Percentiles rank a stretch among this genome's conserved stretches.
Evolutionary conservation across 2,797 vertebrate species (phyloP).

Genomic region (Cossypha caffra): DNA sequence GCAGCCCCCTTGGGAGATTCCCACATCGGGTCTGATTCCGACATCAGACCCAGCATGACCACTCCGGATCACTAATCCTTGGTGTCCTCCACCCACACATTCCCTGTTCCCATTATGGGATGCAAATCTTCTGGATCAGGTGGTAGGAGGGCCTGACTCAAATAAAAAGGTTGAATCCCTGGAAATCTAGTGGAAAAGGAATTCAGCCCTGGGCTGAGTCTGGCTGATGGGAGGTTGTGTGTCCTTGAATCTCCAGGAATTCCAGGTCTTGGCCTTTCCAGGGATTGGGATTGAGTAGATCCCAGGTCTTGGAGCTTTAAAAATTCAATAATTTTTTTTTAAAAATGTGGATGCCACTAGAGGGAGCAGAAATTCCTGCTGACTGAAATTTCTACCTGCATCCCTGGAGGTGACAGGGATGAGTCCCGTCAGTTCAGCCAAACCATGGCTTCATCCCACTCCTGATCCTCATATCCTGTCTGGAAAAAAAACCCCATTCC

Average conservation of each 20-base stretch:
- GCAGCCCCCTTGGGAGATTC: not conserved
- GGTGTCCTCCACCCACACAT: not conserved
- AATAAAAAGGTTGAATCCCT: not conserved
- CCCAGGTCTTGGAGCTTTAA: not conserved
- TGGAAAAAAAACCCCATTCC: not conserved
- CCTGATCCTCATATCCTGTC: not conserved
- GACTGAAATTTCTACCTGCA: not conserved
- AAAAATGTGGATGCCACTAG: rapidly evolving
- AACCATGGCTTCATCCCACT: not conserved
- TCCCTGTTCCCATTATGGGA: not conserved
- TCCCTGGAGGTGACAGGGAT: not conserved
- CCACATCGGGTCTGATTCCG: rapidly evolving
- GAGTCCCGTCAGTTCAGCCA: not conserved
- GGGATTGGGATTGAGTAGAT: rapidly evolving
- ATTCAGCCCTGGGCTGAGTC: not conserved
- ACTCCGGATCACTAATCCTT: not conserved
- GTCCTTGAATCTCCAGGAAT: not conserved
- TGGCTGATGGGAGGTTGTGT: not conserved
- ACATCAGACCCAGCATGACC: not conserved
- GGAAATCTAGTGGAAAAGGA: not conserved
- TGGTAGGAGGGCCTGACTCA: not conserved
- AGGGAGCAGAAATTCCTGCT: not conserved
- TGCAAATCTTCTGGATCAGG: not conserved
- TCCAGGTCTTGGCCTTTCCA: not conserved
- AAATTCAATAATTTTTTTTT: not conserved